Evolutionary conservation across 2,797 vertebrate species (phyloP), one percentile per base, ranked within the genome.

Genomic region (Parambassis ranga): DNA sequence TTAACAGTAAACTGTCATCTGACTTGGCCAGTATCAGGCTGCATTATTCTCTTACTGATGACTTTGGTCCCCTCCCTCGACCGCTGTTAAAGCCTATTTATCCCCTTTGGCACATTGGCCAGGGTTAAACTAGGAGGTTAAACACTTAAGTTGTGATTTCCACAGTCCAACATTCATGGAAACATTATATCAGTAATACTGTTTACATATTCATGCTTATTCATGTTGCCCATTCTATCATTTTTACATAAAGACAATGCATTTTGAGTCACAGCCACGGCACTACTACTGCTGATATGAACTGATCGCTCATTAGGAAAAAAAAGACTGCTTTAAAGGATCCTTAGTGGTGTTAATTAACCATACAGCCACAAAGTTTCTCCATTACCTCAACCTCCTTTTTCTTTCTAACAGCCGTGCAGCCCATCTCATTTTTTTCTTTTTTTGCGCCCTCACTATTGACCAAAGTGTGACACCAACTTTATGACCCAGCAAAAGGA

Each of bases 401-500:
- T 18, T 13, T 24, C 8, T 43, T 59, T 43, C 4, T 2, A 13
- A 42, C 9, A 50, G 31, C 26, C 46, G 70, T 36, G n/a, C n/a
- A 15, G 38, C 30, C 22, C 27, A 10, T 44, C 15, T 26, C 31
- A 14, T 22, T 31, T 8, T 26, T 61, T 33, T 39, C 19, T 18
- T 24, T 35, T 15, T 41, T 24, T 38, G 10, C 18, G 15, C 27
- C 56, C 31, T 68, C 39, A 33, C 26, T 50, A 32, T 61, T 65
- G 37, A 64, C 62, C 57, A 49, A 32, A 37, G 7, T 43, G 31
- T 33, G 39, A 30, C 52, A 61, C 26, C 37, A 59, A 27, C 50
- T 75, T 57, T 60, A 77, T 56, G 44, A 69, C 46, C 52, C 70
- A 53, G 37, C 28, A 49, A 52, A 44, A 68, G 32, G 26, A 56